Evolutionary conservation across 1,140 invertebrate species (phyloP).

Genomic region (Campodea augens): DNA sequence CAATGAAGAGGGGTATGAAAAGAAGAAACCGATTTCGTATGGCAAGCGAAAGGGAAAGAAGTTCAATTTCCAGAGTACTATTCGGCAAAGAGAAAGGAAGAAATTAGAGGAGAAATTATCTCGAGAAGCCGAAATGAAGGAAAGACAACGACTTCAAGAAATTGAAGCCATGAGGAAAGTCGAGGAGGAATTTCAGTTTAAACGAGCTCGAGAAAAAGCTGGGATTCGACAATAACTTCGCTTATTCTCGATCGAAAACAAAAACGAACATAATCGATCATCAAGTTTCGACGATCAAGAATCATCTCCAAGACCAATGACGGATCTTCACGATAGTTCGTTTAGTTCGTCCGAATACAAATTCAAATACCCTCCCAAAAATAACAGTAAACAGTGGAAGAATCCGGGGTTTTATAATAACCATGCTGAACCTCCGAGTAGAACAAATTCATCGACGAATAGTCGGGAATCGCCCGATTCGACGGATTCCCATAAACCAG

Average conservation of each 20-base stretch:
- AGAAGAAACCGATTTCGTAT: background rate
- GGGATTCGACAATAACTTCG: constrained; percentile 49
- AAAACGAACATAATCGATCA: background rate
- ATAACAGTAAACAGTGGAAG: background rate
- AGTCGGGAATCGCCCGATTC: too few species aligned
- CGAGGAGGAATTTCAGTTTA: constrained; percentile 53
- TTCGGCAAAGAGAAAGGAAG: constrained; percentile 50
- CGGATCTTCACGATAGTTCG: background rate
- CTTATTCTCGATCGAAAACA: constrained; percentile 32
- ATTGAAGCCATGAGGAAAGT: constrained; percentile 52
- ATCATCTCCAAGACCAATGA: background rate
- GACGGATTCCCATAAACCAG: too few species aligned
- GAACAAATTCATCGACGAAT: too few species aligned
- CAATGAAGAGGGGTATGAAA: background rate
- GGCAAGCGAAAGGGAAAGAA: constrained; percentile 29
- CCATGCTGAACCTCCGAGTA: too few species aligned
- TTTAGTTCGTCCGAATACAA: background rate
- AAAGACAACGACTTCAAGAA: constrained; percentile 47
- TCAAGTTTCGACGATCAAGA: background rate
- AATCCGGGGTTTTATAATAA: too few species aligned
- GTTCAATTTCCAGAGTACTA: constrained; percentile 64
- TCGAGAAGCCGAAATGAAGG: constrained; percentile 51
- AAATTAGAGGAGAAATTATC: constrained; percentile 50
- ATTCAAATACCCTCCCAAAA: background rate
- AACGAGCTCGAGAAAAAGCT: constrained; percentile 50